phyloP scores from a whole-genome alignment of 2,888 invertebrate species.

The Pycnomerus fuliginosus region DNA sequence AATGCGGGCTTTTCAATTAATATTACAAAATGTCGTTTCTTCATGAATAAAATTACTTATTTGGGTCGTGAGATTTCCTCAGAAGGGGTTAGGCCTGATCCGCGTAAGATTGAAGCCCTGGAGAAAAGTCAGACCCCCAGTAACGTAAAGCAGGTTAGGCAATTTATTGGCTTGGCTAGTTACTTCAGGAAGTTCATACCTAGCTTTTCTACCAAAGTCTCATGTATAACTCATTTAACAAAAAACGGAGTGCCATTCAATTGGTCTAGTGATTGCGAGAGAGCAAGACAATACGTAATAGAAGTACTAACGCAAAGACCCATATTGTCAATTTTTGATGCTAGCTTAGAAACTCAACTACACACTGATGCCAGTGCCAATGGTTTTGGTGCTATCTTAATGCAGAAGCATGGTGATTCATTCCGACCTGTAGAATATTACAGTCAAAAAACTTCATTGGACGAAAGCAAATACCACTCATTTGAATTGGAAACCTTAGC shows the following conservation, averaged over 20 bases:
- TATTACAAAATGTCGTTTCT: conserved; percentile 19
- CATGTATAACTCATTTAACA: conserved; percentile 22
- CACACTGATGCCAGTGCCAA: conserved; percentile 31
- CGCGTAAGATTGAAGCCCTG: conserved; percentile 12
- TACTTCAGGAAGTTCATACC: conserved; percentile 29
- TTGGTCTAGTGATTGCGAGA: conserved; percentile 20
- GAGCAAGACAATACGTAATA: conserved; percentile 8
- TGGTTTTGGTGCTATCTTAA: conserved; percentile 27
- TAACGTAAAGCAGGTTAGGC: conserved; percentile 15
- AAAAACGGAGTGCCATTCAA: conserved; percentile 12
- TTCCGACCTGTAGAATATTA: conserved; percentile 27
- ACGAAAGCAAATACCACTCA: conserved; percentile 31
- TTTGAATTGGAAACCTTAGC: conserved; percentile 42
- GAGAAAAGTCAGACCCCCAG: conserved; percentile 11
- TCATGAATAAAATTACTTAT: conserved; percentile 17
- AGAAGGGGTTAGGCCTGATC: conserved; percentile 15
- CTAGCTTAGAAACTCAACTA: conserved; percentile 22
- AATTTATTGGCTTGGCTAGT: conserved; percentile 27
- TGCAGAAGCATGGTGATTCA: conserved; percentile 22
- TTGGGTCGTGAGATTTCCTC: conserved; percentile 12
- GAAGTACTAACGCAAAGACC: conserved; percentile 22
- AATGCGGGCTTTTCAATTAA: conserved; percentile 25
- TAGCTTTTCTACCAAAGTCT: conserved; percentile 11
- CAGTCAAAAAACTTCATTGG: conserved; percentile 26
- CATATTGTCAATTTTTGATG: conserved; percentile 25